These are phyloP conservation scores for Cryptotis parvus DNA, from an alignment of 2,113 vertebrate species.

Conservation along the genomic window DNA sequence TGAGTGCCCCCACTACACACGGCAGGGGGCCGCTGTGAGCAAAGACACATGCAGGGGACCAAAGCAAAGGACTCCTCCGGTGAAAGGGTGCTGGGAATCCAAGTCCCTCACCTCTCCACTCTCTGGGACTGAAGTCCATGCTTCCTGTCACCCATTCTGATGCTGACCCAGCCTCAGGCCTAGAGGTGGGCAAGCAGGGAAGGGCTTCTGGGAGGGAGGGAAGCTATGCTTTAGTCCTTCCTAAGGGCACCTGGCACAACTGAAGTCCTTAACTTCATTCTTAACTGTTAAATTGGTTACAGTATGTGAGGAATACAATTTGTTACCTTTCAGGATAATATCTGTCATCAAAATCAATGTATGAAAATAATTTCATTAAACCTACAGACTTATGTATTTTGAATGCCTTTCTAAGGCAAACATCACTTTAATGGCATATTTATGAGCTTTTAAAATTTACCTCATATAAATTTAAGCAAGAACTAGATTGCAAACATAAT, in stretches of 20 bases:
- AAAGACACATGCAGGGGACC: background rate
- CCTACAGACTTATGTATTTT: background rate
- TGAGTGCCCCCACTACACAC: background rate
- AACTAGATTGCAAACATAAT: slow-evolving; percentile 7
- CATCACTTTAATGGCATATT: slow-evolving; percentile 18
- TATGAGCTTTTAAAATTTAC: slow-evolving; percentile 36
- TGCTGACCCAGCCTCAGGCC: background rate
- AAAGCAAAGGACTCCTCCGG: background rate
- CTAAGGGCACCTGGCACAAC: background rate
- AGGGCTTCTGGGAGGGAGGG: background rate
- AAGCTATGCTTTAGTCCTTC: background rate
- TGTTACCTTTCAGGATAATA: slow-evolving; percentile 20
- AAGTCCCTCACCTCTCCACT: background rate
- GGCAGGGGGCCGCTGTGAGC: background rate
- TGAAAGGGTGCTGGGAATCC: background rate
- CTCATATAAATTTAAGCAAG: background rate
- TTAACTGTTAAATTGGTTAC: background rate
- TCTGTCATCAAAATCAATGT: slow-evolving; percentile 11
- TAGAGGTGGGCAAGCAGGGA: background rate
- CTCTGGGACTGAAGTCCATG: background rate
- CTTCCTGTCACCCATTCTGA: background rate
- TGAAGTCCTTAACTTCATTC: background rate
- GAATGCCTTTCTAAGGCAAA: slow-evolving; percentile 51
- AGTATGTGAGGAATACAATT: slow-evolving; percentile 2
- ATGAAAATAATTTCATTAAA: slow-evolving; percentile 38